Conservation (phyloP, 2,797 vertebrate species). For the Sebastolobus altivelis region DNA sequence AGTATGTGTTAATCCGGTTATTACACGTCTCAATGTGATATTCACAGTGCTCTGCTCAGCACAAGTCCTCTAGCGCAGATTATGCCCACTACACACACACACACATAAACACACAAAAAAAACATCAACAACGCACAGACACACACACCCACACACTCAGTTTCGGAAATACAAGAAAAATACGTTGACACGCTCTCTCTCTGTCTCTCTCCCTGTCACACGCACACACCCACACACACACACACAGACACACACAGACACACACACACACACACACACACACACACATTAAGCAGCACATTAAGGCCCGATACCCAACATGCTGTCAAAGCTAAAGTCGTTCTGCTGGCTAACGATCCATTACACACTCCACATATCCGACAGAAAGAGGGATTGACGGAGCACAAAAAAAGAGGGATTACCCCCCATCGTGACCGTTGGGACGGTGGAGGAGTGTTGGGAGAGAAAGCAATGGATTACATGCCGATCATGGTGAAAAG, state of each 20-base stretch:
- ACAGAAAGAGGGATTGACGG: constrained; percentile 58
- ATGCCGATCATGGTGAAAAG: constrained; percentile 46
- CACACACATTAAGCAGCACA: constrained; percentile 56
- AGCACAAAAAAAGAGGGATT: constrained; percentile 69
- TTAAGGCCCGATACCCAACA: constrained; percentile 61
- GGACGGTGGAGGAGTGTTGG: constrained; percentile 33
- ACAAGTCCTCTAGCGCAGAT: constrained; percentile 78
- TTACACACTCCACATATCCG: constrained; percentile 71
- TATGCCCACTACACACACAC: constrained; percentile 55
- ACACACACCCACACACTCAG: constrained; percentile 26
- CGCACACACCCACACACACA: neutral
- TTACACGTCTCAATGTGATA: constrained; percentile 75
- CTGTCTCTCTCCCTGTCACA: neutral
- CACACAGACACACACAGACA: constrained; percentile 31
- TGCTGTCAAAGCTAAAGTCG: constrained; percentile 70
- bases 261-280: constrained; percentile 27
- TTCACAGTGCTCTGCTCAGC: constrained; percentile 72
- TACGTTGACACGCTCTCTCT: constrained; percentile 19
- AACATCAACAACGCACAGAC: constrained; percentile 25
- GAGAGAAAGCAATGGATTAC: constrained; percentile 58
- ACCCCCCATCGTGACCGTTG: constrained; percentile 52
- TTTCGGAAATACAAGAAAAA: constrained; percentile 47
- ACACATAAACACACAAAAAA: constrained; percentile 13
- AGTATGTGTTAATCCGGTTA: constrained; percentile 78
- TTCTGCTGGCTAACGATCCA: constrained; percentile 78